These are phyloP conservation scores for Pseudorhombus dupliciocellatus DNA, from an alignment of 2,113 vertebrate species.

Conservation along the genomic window DNA sequence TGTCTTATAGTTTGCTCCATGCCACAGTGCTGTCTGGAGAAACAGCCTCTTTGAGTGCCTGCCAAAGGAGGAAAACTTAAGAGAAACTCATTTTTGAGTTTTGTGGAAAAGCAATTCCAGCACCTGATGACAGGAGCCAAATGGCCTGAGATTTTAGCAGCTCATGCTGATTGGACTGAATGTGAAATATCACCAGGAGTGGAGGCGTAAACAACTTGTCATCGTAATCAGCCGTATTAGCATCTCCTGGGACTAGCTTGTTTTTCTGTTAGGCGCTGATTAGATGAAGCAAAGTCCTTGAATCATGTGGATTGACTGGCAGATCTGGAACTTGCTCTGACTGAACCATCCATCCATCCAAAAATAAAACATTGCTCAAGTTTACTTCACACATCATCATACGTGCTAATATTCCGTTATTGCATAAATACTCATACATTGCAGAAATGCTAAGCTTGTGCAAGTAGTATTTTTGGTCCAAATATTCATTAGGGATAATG, in stretches of 20 bases:
- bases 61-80: neutral
- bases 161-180: conserved; percentile 3
- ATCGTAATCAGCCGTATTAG: conserved; percentile 20
- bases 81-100: neutral
- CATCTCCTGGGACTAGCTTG: conserved; percentile 1
- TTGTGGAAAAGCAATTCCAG: neutral
- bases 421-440: no score
- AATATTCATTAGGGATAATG: no score
- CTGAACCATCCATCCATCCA: neutral
- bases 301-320: neutral
- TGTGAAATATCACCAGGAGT: neutral
- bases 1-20: neutral
- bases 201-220: conserved; percentile 24
- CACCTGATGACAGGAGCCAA: no score
- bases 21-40: neutral
- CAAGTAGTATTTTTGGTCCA: no score
- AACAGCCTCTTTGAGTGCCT: neutral
- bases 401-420: no score
- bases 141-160: neutral
- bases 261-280: conserved; percentile 16
- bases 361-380: no score
- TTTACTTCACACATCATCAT: no score
- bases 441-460: no score
- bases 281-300: neutral
- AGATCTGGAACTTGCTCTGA: neutral